These are phyloP conservation scores for Galerucella nymphaeae DNA, from an alignment of 2,888 invertebrate genomes.

Conservation along the genomic window DNA sequence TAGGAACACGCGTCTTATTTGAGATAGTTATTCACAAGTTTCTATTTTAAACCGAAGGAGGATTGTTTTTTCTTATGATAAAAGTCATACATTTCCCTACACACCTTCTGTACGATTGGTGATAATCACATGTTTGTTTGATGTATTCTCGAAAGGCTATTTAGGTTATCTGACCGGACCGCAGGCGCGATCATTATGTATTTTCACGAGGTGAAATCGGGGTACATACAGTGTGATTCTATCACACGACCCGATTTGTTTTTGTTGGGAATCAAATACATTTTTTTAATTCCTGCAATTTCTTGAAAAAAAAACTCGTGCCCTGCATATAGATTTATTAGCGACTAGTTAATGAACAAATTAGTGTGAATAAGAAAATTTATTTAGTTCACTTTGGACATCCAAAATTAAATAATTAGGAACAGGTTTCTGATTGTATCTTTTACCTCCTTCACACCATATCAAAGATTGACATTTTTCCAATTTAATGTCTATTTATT, in stretches of 20 bases:
- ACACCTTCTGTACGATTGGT: slow-evolving; percentile 19
- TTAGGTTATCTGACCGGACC: slow-evolving; percentile 15
- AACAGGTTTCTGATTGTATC: too few relatives aligned
- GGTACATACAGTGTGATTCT: slow-evolving; percentile 13
- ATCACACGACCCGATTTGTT: slow-evolving; percentile 5
- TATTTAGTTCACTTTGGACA: too few relatives aligned
- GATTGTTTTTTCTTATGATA: slow-evolving; percentile 8
- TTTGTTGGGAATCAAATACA: not conserved
- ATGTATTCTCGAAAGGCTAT: slow-evolving; percentile 19
- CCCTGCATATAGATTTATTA: too few relatives aligned
- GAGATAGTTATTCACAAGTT: not conserved
- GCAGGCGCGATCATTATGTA: slow-evolving; percentile 10
- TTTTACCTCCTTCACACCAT: too few relatives aligned
- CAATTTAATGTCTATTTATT: too few relatives aligned
- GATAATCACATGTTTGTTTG: slow-evolving; percentile 23
- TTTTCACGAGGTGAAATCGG: slow-evolving; percentile 22
- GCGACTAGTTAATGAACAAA: too few relatives aligned
- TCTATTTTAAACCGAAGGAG: slow-evolving; percentile 15
- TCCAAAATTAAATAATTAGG: too few relatives aligned
- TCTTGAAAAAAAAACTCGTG: too few relatives aligned
- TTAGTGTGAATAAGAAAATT: too few relatives aligned
- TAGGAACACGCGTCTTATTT: not conserved
- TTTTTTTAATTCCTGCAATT: not conserved
- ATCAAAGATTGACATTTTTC: too few relatives aligned
- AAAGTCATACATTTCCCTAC: slow-evolving; percentile 12